A percentile compares a stretch with the other conserved stretches of the same genome.
Conservation (phyloP, 2,888 invertebrate species). For the Diachrysia chrysitis region DNA sequence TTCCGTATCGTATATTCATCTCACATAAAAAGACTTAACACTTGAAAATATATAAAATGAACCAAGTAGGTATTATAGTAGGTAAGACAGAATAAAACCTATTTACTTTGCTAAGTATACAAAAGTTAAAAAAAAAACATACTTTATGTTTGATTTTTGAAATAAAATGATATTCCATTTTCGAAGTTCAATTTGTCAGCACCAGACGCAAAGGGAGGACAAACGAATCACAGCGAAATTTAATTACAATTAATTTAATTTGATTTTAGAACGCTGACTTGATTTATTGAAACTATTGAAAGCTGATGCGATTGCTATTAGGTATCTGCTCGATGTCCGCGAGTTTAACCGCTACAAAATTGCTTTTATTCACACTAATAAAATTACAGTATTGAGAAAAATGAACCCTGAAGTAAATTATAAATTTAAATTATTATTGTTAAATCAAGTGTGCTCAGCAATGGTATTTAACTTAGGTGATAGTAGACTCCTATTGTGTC, state of each 20-base stretch:
- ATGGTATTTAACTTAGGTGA: too few relatives aligned
- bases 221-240: conserved; percentile 30
- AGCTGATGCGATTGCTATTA: conserved; percentile 23
- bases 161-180: conserved; percentile 6
- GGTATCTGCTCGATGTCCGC: not conserved
- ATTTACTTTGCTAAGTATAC: too few relatives aligned
- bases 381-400: not conserved
- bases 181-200: not conserved
- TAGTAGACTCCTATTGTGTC: too few relatives aligned
- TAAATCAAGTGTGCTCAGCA: too few relatives aligned
- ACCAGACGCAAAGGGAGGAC: conserved; percentile 9
- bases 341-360: not conserved
- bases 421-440: too few relatives aligned
- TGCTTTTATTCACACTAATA: not conserved
- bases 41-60: too few relatives aligned
- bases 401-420: not conserved
- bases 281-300: conserved; percentile 36
- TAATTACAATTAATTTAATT: conserved; percentile 42
- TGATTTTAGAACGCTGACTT: conserved; percentile 40
- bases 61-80: too few relatives aligned
- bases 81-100: too few relatives aligned
- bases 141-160: not conserved
- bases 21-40: too few relatives aligned
- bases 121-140: not conserved
- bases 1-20: too few relatives aligned